phyloP scores from a whole-genome alignment of 1,140 invertebrate genomes.

The Colletes gigas region DNA sequence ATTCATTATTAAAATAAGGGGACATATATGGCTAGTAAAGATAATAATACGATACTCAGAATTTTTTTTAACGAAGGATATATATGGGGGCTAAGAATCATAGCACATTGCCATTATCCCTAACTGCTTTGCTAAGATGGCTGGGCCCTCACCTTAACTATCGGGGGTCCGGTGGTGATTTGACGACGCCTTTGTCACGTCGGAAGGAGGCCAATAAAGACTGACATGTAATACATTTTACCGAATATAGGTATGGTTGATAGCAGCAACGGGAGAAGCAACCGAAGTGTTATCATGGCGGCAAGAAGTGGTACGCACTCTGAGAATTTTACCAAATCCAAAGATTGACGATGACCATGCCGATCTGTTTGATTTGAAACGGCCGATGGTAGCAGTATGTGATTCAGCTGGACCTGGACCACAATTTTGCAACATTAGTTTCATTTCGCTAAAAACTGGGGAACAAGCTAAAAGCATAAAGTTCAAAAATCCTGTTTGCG shows the following conservation, averaged over 20 bases:
- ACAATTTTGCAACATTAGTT: slow-evolving; percentile 92
- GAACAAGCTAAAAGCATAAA: slow-evolving; percentile 95
- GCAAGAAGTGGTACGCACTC: slow-evolving; percentile 91
- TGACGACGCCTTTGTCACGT: no score
- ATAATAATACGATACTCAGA: slow-evolving; percentile 6
- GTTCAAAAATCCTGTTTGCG: slow-evolving; percentile 94
- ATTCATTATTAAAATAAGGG: slow-evolving; percentile 27
- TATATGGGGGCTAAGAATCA: not conserved
- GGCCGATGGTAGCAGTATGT: slow-evolving; percentile 93
- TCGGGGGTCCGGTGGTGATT: no score
- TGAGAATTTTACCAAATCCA: slow-evolving; percentile 92
- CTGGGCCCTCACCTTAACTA: no score
- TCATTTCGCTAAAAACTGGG: slow-evolving; percentile 93
- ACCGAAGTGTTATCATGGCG: slow-evolving; percentile 95
- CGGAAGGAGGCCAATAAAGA: not conserved
- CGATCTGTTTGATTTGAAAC: slow-evolving; percentile 88
- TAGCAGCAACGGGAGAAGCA: slow-evolving; percentile 93
- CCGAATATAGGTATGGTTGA: slow-evolving; percentile 85
- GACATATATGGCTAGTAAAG: slow-evolving; percentile 22
- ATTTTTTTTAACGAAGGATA: not conserved
- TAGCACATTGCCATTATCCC: no score
- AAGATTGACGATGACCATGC: slow-evolving; percentile 81
- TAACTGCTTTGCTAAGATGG: no score
- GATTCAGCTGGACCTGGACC: slow-evolving; percentile 90
- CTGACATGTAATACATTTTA: slow-evolving; percentile 5